phyloP scores from a whole-genome alignment of 2,113 vertebrate species.

The Crypturellus undulatus region DNA sequence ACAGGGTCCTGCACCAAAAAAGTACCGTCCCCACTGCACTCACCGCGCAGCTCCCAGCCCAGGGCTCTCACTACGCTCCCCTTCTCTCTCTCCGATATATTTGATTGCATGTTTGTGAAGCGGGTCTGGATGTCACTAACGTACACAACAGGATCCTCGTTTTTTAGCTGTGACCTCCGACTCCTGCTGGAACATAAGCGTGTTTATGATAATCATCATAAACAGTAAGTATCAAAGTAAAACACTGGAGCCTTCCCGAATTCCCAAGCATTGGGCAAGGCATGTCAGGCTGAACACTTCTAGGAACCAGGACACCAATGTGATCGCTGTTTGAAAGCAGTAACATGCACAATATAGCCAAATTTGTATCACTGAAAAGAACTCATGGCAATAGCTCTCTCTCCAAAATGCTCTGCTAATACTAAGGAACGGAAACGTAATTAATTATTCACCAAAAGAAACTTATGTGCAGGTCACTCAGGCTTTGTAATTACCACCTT shows the following conservation, averaged over 20 bases:
- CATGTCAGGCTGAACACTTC: background rate
- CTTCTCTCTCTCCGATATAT: background rate
- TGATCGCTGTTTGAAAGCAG: background rate
- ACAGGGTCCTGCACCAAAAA: background rate
- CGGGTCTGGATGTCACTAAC: background rate
- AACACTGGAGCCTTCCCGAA: background rate
- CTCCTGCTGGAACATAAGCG: background rate
- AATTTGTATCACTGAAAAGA: background rate
- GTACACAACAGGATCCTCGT: background rate
- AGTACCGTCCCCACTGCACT: background rate
- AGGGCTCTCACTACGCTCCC: background rate
- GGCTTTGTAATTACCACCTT: background rate
- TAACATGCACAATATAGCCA: background rate
- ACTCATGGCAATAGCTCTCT: background rate
- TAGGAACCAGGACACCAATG: background rate
- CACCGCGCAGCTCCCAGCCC: background rate
- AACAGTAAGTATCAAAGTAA: background rate
- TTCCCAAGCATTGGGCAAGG: background rate
- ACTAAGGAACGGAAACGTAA: background rate
- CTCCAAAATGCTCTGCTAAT: background rate
- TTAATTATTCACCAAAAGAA: background rate
- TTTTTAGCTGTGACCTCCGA: slow-evolving; percentile 8
- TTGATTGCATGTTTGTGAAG: background rate
- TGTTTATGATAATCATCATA: background rate
- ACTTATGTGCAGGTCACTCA: background rate